Base-by-base conservation (phyloP, 37 sponge, comb jelly and placozoan genomes). In the Halichondria panicea region DNA sequence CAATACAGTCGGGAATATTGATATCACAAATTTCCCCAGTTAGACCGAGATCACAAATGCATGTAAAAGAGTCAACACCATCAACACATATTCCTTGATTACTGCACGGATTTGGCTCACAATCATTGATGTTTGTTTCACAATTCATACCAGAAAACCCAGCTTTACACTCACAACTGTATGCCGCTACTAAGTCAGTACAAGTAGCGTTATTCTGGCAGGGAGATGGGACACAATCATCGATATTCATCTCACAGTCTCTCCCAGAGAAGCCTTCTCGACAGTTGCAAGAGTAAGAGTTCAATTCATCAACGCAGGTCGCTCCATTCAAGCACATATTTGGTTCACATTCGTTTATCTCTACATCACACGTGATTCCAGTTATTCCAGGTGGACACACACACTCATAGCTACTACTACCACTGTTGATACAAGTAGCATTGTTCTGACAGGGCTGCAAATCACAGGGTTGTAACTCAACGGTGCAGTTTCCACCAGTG, bases 131-230 rank as follows among this genome's bases (percentile, higher is more conserved):
- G 25, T 65, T 32, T 1, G 41, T 42, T 3, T 35, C 22, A 32
- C 84, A 84, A 8, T 42, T 25, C 3, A 4, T 28, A 39, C 70
- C 77, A 22, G 59, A 52, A 53, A 59, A 75, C 1, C 84, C 84
- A 35, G 68, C 27, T 15, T 40, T 19, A 69, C 84, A 84, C 0
- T 56, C 74, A 35, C 81, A 81, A 4, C 24, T 33, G 71, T 45
- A 76, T 21, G 25, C 38, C 8, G 57, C 71, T 2, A 45, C 72
- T 24, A 25, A 22, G 50, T 82, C 83, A 13, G 53, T 41, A 63
- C 90, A 89, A 4, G 90, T 83, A 36, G 55, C 90, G 63, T 43
- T 54, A 71, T 81, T 88, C 25, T 57, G 57, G 35, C 89, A 88
- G 0, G 72, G 68, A 45, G 69, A 55, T 6, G 43, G 6, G 0